Evolutionary conservation across 2,888 invertebrate genomes (phyloP).

Genomic region (Polyommatus icarus): DNA sequence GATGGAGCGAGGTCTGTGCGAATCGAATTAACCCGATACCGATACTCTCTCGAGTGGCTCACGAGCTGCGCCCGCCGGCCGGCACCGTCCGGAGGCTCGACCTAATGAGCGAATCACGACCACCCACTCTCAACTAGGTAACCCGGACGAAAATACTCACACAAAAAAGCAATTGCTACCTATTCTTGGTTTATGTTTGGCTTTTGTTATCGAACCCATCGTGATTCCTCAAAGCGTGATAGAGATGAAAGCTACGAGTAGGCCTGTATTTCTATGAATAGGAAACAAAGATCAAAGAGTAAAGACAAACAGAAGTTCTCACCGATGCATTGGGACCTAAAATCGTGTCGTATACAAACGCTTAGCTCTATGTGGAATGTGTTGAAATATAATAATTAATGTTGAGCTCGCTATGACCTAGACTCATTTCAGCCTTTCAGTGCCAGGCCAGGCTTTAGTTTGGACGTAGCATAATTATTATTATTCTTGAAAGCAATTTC

Average conservation of each 20-base stretch:
- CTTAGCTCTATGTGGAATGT: neutral
- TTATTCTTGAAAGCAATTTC: neutral
- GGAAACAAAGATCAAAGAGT: neutral
- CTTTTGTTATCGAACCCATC: neutral
- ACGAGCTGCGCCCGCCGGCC: constrained; percentile 39
- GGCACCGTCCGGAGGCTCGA: constrained; percentile 33
- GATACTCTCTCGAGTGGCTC: constrained; percentile 46
- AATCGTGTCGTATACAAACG: neutral
- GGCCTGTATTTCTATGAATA: neutral
- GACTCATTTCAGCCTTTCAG: constrained; percentile 1
- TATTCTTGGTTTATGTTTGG: neutral
- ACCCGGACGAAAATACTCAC: constrained; percentile 7
- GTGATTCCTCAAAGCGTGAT: neutral
- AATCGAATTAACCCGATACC: constrained; percentile 64
- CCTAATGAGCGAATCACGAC: constrained; percentile 36
- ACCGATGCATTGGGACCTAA: neutral
- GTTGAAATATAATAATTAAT: neutral
- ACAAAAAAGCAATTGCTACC: constrained; percentile 6
- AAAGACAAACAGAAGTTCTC: neutral
- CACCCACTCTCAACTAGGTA: constrained; percentile 36
- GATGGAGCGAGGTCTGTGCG: constrained; percentile 48
- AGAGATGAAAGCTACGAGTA: neutral
- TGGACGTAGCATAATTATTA: neutral
- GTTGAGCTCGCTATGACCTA: neutral
- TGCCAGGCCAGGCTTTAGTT: neutral